phyloP scores from a whole-genome alignment of 2,797 vertebrate genomes.

The Paguma larvata region DNA sequence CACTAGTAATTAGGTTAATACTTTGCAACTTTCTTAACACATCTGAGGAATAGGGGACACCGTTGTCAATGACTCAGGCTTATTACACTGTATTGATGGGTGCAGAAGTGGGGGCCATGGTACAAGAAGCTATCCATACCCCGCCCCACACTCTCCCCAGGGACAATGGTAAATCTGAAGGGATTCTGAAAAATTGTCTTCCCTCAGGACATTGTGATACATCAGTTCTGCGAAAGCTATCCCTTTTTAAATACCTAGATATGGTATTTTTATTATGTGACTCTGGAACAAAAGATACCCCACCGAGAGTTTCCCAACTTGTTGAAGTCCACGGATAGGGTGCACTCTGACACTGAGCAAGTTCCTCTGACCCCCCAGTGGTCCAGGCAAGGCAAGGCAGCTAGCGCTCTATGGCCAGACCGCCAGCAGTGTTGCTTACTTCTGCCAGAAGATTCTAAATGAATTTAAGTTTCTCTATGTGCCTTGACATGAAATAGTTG shows the following conservation, averaged over 20 bases:
- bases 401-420: accelerated
- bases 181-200: neutral
- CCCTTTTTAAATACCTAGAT: neutral
- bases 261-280: neutral
- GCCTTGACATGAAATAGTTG: neutral
- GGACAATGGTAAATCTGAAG: neutral
- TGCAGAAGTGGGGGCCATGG: accelerated
- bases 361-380: neutral
- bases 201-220: neutral
- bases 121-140: neutral
- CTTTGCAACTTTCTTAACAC: neutral
- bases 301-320: neutral
- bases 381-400: neutral
- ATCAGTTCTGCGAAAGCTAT: neutral
- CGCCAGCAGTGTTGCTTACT: neutral
- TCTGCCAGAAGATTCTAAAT: neutral
- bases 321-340: neutral
- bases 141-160: no score
- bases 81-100: neutral
- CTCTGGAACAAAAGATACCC: neutral
- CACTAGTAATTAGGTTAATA: neutral
- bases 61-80: neutral
- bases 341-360: neutral
- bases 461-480: neutral
- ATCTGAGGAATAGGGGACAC: neutral